phyloP scores from a whole-genome alignment of 2,113 vertebrate genomes.

The Perca fluviatilis region DNA sequence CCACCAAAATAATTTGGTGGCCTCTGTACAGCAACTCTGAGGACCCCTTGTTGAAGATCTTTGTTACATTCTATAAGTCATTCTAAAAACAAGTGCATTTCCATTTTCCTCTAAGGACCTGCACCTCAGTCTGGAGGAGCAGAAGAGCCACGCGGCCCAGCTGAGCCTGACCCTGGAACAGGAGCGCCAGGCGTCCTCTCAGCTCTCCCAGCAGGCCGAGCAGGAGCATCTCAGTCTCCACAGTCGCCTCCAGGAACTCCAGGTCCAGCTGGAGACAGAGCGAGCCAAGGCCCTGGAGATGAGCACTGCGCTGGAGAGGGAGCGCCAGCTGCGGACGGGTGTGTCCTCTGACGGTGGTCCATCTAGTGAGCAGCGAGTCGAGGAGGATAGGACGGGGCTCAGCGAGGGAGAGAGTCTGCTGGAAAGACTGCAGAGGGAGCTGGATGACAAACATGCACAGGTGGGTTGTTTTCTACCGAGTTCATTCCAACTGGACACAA shows the following conservation, averaged over 20 bases:
- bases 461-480: slow-evolving; percentile 61
- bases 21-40: too few species aligned
- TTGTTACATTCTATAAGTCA: background rate
- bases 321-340: slow-evolving; percentile 82
- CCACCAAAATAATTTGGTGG: too few species aligned
- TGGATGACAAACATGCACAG: slow-evolving; percentile 90
- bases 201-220: slow-evolving; percentile 86
- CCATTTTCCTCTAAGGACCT: slow-evolving; percentile 85
- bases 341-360: slow-evolving; percentile 23
- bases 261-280: slow-evolving; percentile 92
- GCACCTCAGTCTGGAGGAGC: slow-evolving; percentile 88
- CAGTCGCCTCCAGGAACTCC: slow-evolving; percentile 87
- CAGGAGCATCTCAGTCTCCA: slow-evolving; percentile 84
- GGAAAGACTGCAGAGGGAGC: slow-evolving; percentile 88
- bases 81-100: slow-evolving; percentile 9
- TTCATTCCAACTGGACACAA: background rate
- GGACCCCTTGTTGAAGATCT: too few species aligned
- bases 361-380: slow-evolving; percentile 5
- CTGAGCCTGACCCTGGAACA: slow-evolving; percentile 87
- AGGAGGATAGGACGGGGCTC: background rate
- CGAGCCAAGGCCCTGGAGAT: slow-evolving; percentile 87
- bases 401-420: slow-evolving; percentile 82
- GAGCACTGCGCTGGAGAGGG: slow-evolving; percentile 85
- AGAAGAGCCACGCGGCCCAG: slow-evolving; percentile 83
- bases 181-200: slow-evolving; percentile 85